Evolutionary conservation across 2,888 invertebrate species (phyloP).

Genomic region (Drosophila atripex): DNA sequence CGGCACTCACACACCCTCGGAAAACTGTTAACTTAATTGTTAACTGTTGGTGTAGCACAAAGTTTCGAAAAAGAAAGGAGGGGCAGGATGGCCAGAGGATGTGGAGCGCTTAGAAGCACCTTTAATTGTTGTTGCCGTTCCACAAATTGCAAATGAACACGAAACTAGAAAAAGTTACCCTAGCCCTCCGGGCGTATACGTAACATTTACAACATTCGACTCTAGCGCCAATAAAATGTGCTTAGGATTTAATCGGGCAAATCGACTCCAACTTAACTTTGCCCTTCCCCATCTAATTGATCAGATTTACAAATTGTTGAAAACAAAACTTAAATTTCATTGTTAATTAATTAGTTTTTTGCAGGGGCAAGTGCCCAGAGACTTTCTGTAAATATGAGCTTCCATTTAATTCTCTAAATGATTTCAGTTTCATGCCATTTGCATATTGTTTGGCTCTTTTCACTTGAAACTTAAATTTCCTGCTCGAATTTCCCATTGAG

Average conservation of each 20-base stretch:
- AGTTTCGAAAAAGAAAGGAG: background rate
- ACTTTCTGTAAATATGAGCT: background rate
- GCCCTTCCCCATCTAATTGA: conserved; percentile 24
- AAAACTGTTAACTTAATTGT: conserved; percentile 75
- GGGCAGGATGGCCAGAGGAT: conserved; percentile 17
- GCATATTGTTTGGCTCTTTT: background rate
- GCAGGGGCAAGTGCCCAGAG: too few relatives aligned
- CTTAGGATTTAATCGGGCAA: conserved; percentile 74
- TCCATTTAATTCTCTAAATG: background rate
- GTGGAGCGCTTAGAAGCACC: conserved; percentile 58
- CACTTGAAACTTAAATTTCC: conserved; percentile 9
- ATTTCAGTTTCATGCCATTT: background rate
- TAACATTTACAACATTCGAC: conserved; percentile 61
- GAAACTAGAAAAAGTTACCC: conserved; percentile 61
- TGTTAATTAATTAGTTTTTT: conserved; percentile 1
- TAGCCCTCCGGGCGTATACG: conserved; percentile 56
- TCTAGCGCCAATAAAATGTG: conserved; percentile 68
- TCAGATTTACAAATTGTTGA: conserved; percentile 38
- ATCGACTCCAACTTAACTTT: conserved; percentile 58
- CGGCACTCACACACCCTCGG: conserved; percentile 26
- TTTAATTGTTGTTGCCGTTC: conserved; percentile 70
- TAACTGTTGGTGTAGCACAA: conserved; percentile 47
- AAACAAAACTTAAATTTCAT: background rate
- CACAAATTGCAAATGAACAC: conserved; percentile 79
- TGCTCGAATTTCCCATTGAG: conserved; percentile 4